Conservation (phyloP, 1,140 invertebrate species). For the Nasonia longicornis region DNA sequence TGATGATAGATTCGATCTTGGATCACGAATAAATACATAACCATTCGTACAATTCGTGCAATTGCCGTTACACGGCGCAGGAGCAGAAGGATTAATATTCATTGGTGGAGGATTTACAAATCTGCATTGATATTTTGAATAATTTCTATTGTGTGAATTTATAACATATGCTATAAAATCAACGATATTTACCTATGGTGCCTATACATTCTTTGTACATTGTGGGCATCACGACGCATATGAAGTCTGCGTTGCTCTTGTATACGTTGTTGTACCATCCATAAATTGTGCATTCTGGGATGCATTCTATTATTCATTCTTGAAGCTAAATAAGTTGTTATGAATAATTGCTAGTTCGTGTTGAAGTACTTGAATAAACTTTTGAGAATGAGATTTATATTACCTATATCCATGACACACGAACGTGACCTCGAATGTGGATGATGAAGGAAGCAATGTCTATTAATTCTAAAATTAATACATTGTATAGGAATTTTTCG, state of each 20-base stretch:
- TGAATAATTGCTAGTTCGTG: background rate
- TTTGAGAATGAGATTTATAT: background rate
- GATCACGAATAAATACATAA: constrained; percentile 33
- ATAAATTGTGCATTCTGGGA: constrained; percentile 79
- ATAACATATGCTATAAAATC: too few species aligned
- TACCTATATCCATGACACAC: constrained; percentile 34
- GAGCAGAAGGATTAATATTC: background rate
- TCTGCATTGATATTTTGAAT: constrained; percentile 46
- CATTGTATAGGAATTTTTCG: constrained; percentile 4
- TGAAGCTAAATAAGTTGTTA: constrained; percentile 31
- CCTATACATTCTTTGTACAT: constrained; percentile 23
- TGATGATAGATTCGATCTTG: constrained; percentile 46
- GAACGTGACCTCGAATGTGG: constrained; percentile 48
- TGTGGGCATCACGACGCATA: constrained; percentile 32
- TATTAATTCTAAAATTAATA: constrained; percentile 49
- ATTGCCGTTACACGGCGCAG: constrained; percentile 48
- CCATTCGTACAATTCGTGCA: constrained; percentile 5
- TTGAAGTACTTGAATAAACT: background rate
- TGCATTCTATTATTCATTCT: constrained; percentile 71
- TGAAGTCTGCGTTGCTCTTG: constrained; percentile 74
- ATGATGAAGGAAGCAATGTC: constrained; percentile 53
- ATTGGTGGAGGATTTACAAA: constrained; percentile 48
- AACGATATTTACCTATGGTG: constrained; percentile 14
- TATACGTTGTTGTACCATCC: constrained; percentile 79
- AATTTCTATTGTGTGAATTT: background rate